Percentiles rank a stretch among this genome's conserved stretches.
Evolutionary conservation across 2,888 invertebrate species (phyloP).

Genomic region (Drosophila testacea): DNA sequence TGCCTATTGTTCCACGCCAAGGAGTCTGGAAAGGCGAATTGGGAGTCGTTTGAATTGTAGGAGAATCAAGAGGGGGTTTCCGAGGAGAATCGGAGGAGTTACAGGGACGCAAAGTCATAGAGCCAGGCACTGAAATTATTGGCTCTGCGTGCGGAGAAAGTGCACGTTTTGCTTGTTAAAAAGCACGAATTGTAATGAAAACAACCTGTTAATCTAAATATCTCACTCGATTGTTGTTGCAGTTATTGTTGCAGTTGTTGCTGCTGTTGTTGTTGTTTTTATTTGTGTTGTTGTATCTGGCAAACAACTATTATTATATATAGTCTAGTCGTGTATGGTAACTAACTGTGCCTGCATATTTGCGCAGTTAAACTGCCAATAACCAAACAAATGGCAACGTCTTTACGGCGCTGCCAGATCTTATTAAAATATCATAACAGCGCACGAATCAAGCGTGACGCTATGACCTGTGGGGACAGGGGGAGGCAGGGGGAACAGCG

Average conservation of each 20-base stretch:
- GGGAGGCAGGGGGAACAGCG: neutral
- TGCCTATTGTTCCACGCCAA: slow-evolving; percentile 60
- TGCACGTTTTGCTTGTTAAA: slow-evolving; percentile 84
- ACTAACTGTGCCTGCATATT: slow-evolving; percentile 66
- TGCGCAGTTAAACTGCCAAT: slow-evolving; percentile 62
- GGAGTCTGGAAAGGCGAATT: slow-evolving; percentile 45
- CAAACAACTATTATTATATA: slow-evolving; percentile 79
- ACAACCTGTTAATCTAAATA: slow-evolving; percentile 85
- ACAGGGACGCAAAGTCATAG: slow-evolving; percentile 20
- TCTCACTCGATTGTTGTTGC: slow-evolving; percentile 81
- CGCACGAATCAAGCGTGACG: slow-evolving; percentile 69
- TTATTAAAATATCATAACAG: slow-evolving; percentile 83
- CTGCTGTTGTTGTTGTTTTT: too few species aligned
- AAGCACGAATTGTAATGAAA: slow-evolving; percentile 83
- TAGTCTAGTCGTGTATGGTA: slow-evolving; percentile 80
- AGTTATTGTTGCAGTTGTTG: slow-evolving; percentile 40
- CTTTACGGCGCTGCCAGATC: slow-evolving; percentile 62
- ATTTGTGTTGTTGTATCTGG: slow-evolving; percentile 26
- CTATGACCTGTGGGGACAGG: neutral
- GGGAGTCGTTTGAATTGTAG: neutral
- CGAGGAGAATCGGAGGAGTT: slow-evolving; percentile 1
- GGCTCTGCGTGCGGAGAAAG: slow-evolving; percentile 84
- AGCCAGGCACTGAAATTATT: slow-evolving; percentile 74
- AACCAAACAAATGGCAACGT: slow-evolving; percentile 66
- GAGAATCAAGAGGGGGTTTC: neutral